Conservation (phyloP, 2,888 invertebrate species). For the Iphiclides podalirius region DNA sequence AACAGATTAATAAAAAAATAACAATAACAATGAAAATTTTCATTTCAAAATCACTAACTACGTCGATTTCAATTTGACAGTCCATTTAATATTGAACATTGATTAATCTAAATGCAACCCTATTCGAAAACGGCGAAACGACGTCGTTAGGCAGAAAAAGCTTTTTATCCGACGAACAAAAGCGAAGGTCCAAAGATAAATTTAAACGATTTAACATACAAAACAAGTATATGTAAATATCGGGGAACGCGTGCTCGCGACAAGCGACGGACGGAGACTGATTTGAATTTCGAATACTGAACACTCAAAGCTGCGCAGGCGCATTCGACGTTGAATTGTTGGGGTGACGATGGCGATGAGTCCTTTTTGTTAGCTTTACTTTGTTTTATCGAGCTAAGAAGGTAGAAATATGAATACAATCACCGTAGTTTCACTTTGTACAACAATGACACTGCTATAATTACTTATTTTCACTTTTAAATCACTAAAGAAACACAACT, state of each 20-base stretch:
- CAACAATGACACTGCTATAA: no score
- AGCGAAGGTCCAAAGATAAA: conserved; percentile 41
- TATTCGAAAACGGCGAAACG: conserved; percentile 38
- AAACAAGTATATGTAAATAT: conserved; percentile 66
- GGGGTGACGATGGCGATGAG: conserved; percentile 45
- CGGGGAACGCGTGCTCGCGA: conserved; percentile 53
- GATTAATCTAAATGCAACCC: conserved; percentile 14
- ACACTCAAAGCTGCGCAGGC: conserved; percentile 50
- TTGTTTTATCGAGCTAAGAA: no score
- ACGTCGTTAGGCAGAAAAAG: conserved; percentile 64
- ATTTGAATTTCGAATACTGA: conserved; percentile 74
- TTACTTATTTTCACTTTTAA: no score
- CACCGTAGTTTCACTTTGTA: no score
- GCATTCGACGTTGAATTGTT: conserved; percentile 66
- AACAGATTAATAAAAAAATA: no score
- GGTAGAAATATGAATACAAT: no score
- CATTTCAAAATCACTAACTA: no score
- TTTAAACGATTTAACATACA: conserved; percentile 55
- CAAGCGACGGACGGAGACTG: conserved; percentile 61
- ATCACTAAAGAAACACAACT: no score
- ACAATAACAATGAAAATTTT: no score
- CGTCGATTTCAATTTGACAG: no score
- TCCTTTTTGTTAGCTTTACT: conserved; percentile 11
- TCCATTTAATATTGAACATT: no score
- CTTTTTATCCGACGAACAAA: conserved; percentile 53